Conservation (phyloP, 2,113 vertebrate genomes). For the Leptosomus discolor region DNA sequence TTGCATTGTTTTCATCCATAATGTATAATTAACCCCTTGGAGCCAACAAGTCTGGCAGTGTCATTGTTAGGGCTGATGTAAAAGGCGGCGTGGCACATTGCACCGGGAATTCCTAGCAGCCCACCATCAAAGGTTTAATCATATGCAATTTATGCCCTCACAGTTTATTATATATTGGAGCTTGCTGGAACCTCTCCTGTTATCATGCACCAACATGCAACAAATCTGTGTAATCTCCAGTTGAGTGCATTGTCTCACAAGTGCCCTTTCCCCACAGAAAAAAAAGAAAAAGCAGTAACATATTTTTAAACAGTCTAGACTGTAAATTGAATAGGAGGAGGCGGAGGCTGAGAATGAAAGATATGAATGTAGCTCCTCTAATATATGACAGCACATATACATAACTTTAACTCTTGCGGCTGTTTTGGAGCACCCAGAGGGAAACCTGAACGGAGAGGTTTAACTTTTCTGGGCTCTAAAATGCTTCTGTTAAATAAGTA, state of each 20-base stretch:
- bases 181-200: constrained; percentile 33
- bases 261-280: constrained; percentile 18
- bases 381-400: background rate
- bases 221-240: constrained; percentile 20
- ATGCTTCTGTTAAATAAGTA: background rate
- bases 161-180: constrained; percentile 33
- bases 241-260: constrained; percentile 35
- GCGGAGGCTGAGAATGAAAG: background rate
- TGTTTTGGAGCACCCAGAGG: background rate
- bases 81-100: background rate
- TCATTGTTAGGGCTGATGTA: constrained; percentile 20
- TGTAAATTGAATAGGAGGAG: constrained; percentile 45
- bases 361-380: background rate
- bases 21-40: constrained; percentile 65
- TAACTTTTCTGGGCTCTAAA: background rate
- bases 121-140: constrained; percentile 62
- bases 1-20: constrained; percentile 28
- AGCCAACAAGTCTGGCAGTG: constrained; percentile 39
- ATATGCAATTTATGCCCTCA: constrained; percentile 36
- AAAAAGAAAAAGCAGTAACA: background rate
- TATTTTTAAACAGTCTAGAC: constrained; percentile 52
- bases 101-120: constrained; percentile 53
- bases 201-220: constrained; percentile 49
- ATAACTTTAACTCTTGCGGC: background rate
- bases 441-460: background rate